A percentile compares a stretch with the other conserved stretches of the same genome.
Conservation (phyloP, 2,888 invertebrate species). For the Hemithea aestivaria region DNA sequence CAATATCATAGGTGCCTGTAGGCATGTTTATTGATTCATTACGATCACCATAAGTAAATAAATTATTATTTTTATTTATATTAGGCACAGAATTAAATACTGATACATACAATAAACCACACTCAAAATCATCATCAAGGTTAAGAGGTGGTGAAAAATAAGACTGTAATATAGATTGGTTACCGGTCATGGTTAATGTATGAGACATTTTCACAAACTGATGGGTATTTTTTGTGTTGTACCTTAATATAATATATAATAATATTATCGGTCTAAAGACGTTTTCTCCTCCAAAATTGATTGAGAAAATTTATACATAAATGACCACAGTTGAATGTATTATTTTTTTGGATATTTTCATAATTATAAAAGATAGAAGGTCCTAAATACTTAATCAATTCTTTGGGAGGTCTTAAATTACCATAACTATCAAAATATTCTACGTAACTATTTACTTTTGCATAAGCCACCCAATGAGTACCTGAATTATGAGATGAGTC, state of each 20-base stretch:
- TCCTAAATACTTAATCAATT: neutral
- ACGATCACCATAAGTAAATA: neutral
- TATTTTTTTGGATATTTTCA: neutral
- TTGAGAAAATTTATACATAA: conserved; percentile 3
- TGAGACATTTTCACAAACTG: too few species aligned
- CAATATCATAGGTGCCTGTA: neutral
- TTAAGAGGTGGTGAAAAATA: too few species aligned
- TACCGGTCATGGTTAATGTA: too few species aligned
- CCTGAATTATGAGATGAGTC: conserved; percentile 3
- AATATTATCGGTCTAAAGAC: too few species aligned
- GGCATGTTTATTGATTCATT: neutral
- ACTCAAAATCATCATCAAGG: too few species aligned
- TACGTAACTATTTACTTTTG: conserved; percentile 1
- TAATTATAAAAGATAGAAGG: neutral
- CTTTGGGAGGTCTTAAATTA: conserved; percentile 6
- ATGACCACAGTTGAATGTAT: conserved; percentile 8
- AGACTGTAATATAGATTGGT: too few species aligned
- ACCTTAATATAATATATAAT: neutral
- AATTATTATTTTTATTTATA: neutral
- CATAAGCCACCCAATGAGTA: conserved; percentile 13
- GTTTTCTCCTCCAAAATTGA: neutral
- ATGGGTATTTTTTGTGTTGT: too few species aligned
- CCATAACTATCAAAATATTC: conserved; percentile 14
- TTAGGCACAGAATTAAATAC: neutral
- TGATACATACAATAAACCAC: neutral